Evolutionary conservation across 2,113 vertebrate species (phyloP), one percentile per base, ranked within the genome.

Genomic region (Galemys pyrenaicus): DNA sequence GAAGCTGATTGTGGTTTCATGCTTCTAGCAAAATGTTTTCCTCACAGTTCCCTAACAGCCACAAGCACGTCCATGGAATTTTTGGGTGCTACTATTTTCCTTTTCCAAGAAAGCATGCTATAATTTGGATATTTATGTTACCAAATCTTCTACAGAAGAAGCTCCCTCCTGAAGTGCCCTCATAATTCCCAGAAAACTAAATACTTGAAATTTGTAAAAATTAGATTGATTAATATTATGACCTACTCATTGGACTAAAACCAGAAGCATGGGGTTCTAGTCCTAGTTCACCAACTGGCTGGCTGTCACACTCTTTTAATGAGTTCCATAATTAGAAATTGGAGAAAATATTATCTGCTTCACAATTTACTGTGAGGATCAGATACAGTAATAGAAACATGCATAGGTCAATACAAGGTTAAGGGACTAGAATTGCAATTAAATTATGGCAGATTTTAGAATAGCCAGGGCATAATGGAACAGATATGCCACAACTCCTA

Each of bases 71-170:
- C 93, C 80, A 77, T 51, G 94, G 96, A 96, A 96, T 89, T 93
- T 96, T 88, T 83, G 95, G 96, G 92, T 3, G 89, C 89, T 95
- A 97, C 94, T 96, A 86, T 95, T 94, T 97, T 91, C 83, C 87
- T 92, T 89, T 97, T 95, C 87, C 70, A 96, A 96, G 95, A 96
- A 97, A 95, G 89, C 79, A 96, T 93, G 83, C 71, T 93, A 37
- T 96, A 68, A 97, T 96, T 97, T 87, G 60, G 60, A 92, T 86
- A 93, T 93, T 93, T 94, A 88, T 74, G 71, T 93, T 92, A 93
- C 54, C 46, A 87, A 96, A 93, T 70, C 68, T 97, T 97, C 71
- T 92, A 95, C 83, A 30, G 65, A 89, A 91, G 89, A 89, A 79
- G 89, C 79, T 94, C 30, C 83, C 67, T 94, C 94, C 64, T 84